These are phyloP conservation scores for Tortricodes alternella DNA, from an alignment of 2,888 invertebrate genomes.

Conservation along the genomic window DNA sequence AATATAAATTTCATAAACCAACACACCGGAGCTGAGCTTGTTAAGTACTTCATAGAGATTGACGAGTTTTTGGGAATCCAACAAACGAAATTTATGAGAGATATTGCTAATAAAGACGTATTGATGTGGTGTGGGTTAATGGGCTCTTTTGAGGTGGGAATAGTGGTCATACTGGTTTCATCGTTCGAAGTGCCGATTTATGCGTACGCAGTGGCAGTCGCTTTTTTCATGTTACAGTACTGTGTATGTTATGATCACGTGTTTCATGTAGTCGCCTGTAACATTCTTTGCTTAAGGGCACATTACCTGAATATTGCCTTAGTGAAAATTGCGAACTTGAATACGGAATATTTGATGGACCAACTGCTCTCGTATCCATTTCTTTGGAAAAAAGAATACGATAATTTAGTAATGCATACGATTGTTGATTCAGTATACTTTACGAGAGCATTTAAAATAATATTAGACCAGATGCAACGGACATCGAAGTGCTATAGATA, in stretches of 20 bases:
- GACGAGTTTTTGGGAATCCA: constrained; percentile 54
- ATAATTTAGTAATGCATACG: constrained; percentile 46
- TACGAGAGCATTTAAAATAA: constrained; percentile 43
- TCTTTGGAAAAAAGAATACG: constrained; percentile 53
- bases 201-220: constrained; percentile 41
- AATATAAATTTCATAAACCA: constrained; percentile 50
- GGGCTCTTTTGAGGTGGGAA: constrained; percentile 39
- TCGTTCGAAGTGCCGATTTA: constrained; percentile 27
- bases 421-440: constrained; percentile 44
- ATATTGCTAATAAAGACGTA: constrained; percentile 40
- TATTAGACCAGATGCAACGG: constrained; percentile 46
- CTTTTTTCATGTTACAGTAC: constrained; percentile 47
- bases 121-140: constrained; percentile 33
- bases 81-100: constrained; percentile 60
- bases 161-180: constrained; percentile 26
- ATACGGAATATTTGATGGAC: constrained; percentile 50
- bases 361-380: constrained; percentile 48
- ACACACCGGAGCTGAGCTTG: constrained; percentile 43
- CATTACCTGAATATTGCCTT: constrained; percentile 60
- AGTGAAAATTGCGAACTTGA: constrained; percentile 52
- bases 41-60: constrained; percentile 50
- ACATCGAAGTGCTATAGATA: constrained; percentile 48
- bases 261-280: constrained; percentile 42
- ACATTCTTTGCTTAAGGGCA: constrained; percentile 47
- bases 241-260: constrained; percentile 50